phyloP scores from a whole-genome alignment of 2,888 invertebrate species.

The Mesorhabditis sp. region DNA sequence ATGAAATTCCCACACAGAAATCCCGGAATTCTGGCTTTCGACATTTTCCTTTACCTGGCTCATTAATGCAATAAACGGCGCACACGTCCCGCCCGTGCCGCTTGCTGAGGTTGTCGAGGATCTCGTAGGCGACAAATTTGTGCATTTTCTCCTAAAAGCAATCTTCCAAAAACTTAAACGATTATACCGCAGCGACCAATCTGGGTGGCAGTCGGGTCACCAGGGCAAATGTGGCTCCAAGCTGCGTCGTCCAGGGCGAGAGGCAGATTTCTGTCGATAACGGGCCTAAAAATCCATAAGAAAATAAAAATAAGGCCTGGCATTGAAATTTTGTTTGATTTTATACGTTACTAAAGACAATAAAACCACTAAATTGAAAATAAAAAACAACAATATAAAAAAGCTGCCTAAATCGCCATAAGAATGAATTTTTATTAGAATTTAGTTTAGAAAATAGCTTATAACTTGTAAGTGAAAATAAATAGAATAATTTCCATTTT shows the following conservation, averaged over 20 bases:
- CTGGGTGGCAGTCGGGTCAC: not conserved
- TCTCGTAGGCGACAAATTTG: conserved; percentile 5
- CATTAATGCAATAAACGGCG: not conserved
- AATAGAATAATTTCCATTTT: too few relatives aligned
- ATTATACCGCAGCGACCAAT: not conserved
- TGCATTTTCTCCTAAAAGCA: conserved; percentile 1
- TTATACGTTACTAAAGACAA: not conserved
- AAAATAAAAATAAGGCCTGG: not conserved
- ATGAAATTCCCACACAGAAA: too few relatives aligned
- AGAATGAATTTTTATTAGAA: too few relatives aligned
- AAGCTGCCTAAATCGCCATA: too few relatives aligned
- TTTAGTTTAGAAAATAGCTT: too few relatives aligned
- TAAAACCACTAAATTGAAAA: not conserved
- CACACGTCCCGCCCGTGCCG: not conserved
- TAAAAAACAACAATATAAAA: not conserved
- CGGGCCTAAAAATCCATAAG: not conserved
- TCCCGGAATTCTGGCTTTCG: too few relatives aligned
- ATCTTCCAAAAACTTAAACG: not conserved
- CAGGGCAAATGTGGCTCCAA: not conserved
- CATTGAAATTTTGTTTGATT: not conserved
- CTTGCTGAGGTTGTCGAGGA: not conserved
- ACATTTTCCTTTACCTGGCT: not conserved
- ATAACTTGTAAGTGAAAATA: too few relatives aligned
- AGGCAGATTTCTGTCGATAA: not conserved
- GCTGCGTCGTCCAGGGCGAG: not conserved